These are phyloP conservation scores for Intellagama lesueurii DNA, from an alignment of 2,797 vertebrate genomes.

Conservation along the genomic window DNA sequence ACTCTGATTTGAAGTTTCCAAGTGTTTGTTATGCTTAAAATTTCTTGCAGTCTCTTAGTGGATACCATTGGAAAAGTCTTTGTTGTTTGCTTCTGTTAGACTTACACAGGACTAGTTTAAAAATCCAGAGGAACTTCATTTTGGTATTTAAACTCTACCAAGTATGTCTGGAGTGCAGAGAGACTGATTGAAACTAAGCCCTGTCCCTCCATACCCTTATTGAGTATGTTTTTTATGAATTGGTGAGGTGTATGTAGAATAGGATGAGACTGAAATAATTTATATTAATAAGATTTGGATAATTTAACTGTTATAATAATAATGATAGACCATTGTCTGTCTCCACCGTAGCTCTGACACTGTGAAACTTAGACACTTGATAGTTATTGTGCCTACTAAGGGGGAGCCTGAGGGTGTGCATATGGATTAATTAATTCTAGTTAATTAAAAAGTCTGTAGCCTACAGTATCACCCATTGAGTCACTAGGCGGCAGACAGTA, in stretches of 20 bases:
- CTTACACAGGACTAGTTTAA: not conserved
- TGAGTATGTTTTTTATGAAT: too few relatives aligned
- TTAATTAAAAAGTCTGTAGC: too few relatives aligned
- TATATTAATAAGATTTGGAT: not conserved
- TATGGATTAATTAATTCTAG: too few relatives aligned
- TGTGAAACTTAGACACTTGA: not conserved
- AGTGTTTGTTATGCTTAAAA: not conserved
- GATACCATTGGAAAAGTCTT: not conserved
- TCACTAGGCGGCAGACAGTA: too few relatives aligned
- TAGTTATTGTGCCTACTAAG: not conserved
- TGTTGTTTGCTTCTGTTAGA: not conserved
- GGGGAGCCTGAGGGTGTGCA: too few relatives aligned
- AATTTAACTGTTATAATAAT: not conserved
- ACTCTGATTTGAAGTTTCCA: too few relatives aligned
- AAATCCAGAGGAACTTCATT: not conserved
- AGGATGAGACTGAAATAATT: not conserved
- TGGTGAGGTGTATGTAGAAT: too few relatives aligned
- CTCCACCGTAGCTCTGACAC: too few relatives aligned
- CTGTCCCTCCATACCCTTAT: not conserved
- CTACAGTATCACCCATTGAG: too few relatives aligned
- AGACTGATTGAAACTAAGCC: not conserved
- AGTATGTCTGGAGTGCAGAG: not conserved
- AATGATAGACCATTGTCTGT: too few relatives aligned
- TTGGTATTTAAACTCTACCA: conserved; percentile 40
- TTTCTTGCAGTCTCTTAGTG: fast-evolving